These are phyloP conservation scores for Hycleus cichorii DNA, from an alignment of 1,140 invertebrate genomes.

Conservation along the genomic window DNA sequence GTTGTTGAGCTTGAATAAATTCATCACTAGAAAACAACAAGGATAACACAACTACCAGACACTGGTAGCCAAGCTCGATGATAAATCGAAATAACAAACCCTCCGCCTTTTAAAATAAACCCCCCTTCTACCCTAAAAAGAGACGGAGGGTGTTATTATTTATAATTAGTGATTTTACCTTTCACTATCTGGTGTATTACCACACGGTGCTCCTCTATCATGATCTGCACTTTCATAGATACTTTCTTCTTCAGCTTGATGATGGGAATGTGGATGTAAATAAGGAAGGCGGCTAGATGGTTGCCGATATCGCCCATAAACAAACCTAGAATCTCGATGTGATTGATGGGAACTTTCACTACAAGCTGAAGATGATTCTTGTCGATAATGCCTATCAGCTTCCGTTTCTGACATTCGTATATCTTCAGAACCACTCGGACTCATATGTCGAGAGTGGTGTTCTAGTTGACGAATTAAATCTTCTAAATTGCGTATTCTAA, in stretches of 20 bases:
- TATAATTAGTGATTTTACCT: slow-evolving; percentile 47
- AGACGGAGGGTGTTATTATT: not conserved
- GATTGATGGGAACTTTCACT: slow-evolving; percentile 56
- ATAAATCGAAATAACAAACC: not conserved
- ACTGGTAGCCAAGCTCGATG: slow-evolving; percentile 16
- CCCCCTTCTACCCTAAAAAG: no score
- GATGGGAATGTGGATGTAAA: slow-evolving; percentile 46
- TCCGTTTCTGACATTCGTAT: slow-evolving; percentile 88
- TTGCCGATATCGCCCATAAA: slow-evolving; percentile 72
- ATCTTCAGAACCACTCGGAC: slow-evolving; percentile 83
- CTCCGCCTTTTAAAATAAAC: not conserved
- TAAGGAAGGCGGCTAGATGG: slow-evolving; percentile 55
- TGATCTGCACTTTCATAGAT: slow-evolving; percentile 79
- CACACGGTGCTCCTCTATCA: slow-evolving; percentile 54
- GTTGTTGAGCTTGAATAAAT: slow-evolving; percentile 90
- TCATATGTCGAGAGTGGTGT: slow-evolving; percentile 81
- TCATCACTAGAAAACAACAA: slow-evolving; percentile 86
- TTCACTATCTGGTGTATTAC: slow-evolving; percentile 75
- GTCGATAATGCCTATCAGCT: slow-evolving; percentile 61
- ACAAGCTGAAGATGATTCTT: slow-evolving; percentile 70
- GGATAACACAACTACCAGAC: slow-evolving; percentile 34
- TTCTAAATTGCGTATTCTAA: slow-evolving; percentile 82
- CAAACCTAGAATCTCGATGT: slow-evolving; percentile 61
- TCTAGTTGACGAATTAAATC: slow-evolving; percentile 86
- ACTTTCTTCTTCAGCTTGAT: slow-evolving; percentile 67